Base-by-base conservation (phyloP, 2,888 invertebrate genomes). In the Junonia oenone region DNA sequence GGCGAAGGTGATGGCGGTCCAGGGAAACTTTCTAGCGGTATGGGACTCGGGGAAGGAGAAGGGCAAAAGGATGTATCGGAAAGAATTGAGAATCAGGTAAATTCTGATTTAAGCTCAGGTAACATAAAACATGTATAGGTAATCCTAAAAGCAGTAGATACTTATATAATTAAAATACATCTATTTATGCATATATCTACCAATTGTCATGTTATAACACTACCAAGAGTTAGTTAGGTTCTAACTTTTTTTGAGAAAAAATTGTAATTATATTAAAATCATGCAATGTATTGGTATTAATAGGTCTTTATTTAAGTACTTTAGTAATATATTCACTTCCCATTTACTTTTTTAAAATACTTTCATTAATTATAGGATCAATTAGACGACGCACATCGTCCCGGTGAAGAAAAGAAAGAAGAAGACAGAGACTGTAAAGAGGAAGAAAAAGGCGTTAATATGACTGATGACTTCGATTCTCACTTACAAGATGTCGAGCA, bases 51-150 rank as follows among this genome's bases (percentile, higher is more conserved):
- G 0, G 98, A 98, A 60, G 99, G 98, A 0, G 94, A 95, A 83
- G 98, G 98, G 0, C 94, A 96, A 65, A 97, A 96, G 69, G 99
- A 99, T 80, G 97, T 99, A 22, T 99, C 99, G 0, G 98, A 99
- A 58, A 94, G 94, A 73, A 96, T 98, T 50, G 96, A 97, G 66
- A 85, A 90, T 65, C 90, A 91, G 79, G 91, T 90, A 63, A n/a
- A n/a, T n/a, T n/a, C n/a, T n/a, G n/a, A n/a, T n/a, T n/a, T n/a
- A n/a, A n/a, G n/a, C n/a, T n/a, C n/a, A n/a, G n/a, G n/a, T n/a
- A n/a, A n/a, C n/a, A n/a, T n/a, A n/a, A n/a, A n/a, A n/a, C n/a
- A n/a, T n/a, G n/a, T n/a, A n/a, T n/a, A n/a, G n/a, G n/a, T n/a
- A n/a, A n/a, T n/a, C n/a, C n/a, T n/a, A n/a, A n/a, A n/a, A n/a